Evolutionary conservation across 1,140 invertebrate species (phyloP).

Genomic region (Drosophila yakuba): DNA sequence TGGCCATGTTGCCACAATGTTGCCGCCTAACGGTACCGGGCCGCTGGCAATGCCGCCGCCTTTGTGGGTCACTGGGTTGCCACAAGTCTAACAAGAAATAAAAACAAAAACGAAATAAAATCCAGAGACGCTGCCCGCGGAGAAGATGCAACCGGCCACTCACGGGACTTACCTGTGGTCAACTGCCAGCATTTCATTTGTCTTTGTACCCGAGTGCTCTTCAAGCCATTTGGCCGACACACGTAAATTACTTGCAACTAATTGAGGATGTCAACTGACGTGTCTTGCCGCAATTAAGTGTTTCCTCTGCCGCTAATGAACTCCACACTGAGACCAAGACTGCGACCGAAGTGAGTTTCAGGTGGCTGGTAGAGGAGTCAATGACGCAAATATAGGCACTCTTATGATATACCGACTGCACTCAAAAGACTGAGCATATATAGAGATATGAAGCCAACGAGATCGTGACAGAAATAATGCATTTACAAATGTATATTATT

Average conservation of each 20-base stretch:
- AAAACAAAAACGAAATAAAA: constrained; percentile 12
- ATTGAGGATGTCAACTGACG: constrained; percentile 81
- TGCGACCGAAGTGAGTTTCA: constrained; percentile 1
- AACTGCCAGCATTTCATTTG: constrained; percentile 17
- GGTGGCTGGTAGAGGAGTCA: constrained; percentile 19
- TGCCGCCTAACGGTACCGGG: constrained; percentile 66
- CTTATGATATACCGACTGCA: constrained; percentile 50
- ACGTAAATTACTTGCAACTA: constrained; percentile 76
- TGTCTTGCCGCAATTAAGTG: constrained; percentile 72
- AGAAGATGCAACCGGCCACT: constrained; percentile 26
- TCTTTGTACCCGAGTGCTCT: constrained; percentile 12
- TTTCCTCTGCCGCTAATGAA: constrained; percentile 58
- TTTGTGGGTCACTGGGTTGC: constrained; percentile 80
- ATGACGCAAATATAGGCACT: constrained; percentile 41
- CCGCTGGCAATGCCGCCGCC: constrained; percentile 50
- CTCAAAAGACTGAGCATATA: constrained; percentile 32
- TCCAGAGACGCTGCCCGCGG: constrained; percentile 21
- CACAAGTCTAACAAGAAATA: constrained; percentile 47
- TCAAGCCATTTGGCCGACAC: constrained; percentile 42
- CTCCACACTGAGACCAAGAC: constrained; percentile 14
- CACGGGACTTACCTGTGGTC: constrained; percentile 40
- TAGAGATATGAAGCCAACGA: constrained; percentile 80
- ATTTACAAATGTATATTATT: constrained; percentile 82
- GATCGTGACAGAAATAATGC: constrained; percentile 83
- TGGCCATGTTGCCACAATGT: constrained; percentile 58